Base-by-base conservation (phyloP, 2,888 invertebrate species). In the Cinara cedri region DNA sequence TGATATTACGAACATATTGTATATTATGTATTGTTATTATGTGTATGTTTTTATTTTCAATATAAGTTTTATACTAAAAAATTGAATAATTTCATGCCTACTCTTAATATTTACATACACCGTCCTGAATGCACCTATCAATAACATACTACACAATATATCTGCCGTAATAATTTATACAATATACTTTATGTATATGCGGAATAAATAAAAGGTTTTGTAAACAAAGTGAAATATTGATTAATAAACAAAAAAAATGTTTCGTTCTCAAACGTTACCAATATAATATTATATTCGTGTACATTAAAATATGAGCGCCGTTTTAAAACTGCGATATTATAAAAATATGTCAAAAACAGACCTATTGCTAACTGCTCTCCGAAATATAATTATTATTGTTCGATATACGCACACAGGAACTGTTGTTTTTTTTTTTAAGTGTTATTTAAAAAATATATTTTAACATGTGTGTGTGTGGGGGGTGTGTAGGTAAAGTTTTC, bases 301-400 rank as follows among this genome's bases (percentile, higher is more conserved):
- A 3, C 0, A 4, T 34, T 21, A 10, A 10, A 44, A 24, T 3
- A 16, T 34, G 21, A 55, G n/a, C 46, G 13, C 13, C 46, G 13
- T 54, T 60, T 49, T 4, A 16, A 54, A 54, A 63, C 51, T 9
- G 19, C 10, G 9, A 21, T 34, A 34, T 34, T 34, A 34, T 34
- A 4, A 44, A 16, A 54, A 16, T 3, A 54, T n/a, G 74, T 74
- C 74, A 44, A 63, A 65, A 63, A 63, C 74, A 74, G 63, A 65
- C 63, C 42, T 13, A n/a, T n/a, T n/a, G n/a, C n/a, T n/a, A 49
- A 54, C 34, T 34, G 63, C 24, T 63, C 24, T 51, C 19, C n/a
- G 42, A 3, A 24, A 42, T n/a, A n/a, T 74, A 65, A 63, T 74
- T 74, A 54, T 42, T 51, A 54, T 74, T 54, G 63, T 74, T 63